Evolutionary conservation across 2,888 invertebrate genomes (phyloP).

Genomic region (Acronicta aceris): DNA sequence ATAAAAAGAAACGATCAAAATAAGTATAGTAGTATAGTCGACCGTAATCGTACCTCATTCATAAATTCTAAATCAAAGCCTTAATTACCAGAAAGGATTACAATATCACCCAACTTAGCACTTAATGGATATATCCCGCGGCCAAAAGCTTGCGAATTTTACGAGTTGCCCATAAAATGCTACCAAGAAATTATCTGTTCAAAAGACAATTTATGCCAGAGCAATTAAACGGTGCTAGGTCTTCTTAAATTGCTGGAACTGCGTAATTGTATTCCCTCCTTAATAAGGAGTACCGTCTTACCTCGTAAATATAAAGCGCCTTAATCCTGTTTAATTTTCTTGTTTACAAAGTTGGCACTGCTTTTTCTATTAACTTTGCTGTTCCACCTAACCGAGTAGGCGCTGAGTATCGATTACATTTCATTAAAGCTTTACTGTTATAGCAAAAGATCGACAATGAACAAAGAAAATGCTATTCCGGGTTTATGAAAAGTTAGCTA

Average conservation of each 20-base stretch:
- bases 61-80: constrained; percentile 41
- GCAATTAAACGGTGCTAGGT: constrained; percentile 82
- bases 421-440: neutral
- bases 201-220: constrained; percentile 79
- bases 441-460: too few relatives aligned
- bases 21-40: neutral
- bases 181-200: constrained; percentile 79
- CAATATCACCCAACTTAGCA: constrained; percentile 48
- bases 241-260: constrained; percentile 81
- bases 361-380: constrained; percentile 48
- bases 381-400: constrained; percentile 22
- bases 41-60: constrained; percentile 32
- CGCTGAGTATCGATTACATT: constrained; percentile 9
- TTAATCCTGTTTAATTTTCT: constrained; percentile 79
- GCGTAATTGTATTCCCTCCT: constrained; percentile 82
- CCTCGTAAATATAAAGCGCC: constrained; percentile 79
- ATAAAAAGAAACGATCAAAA: too few relatives aligned
- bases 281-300: constrained; percentile 79
- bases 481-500: too few relatives aligned
- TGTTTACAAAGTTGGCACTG: constrained; percentile 70
- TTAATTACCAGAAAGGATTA: constrained; percentile 52
- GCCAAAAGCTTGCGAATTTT: constrained; percentile 69
- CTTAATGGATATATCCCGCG: constrained; percentile 55
- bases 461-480: too few relatives aligned
- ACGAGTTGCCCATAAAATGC: constrained; percentile 71